Evolutionary conservation across 2,888 invertebrate genomes (phyloP).

Genomic region (Hirtodrosophila trivittata): DNA sequence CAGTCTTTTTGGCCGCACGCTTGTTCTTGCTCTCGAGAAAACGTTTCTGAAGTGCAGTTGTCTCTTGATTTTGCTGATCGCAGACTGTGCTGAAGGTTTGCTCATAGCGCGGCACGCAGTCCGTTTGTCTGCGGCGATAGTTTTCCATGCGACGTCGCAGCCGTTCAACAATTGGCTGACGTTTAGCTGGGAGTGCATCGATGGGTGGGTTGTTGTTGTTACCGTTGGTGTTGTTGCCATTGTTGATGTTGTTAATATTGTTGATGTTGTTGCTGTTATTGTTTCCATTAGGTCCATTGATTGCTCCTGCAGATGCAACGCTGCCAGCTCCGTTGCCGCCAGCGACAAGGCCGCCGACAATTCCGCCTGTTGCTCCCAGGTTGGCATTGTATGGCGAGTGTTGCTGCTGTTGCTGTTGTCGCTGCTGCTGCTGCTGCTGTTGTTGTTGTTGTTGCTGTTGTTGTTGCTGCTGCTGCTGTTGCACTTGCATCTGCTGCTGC

Average conservation of each 20-base stretch:
- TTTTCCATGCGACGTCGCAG: conserved; percentile 93
- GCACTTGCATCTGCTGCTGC: conserved; percentile 74
- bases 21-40: conserved; percentile 96
- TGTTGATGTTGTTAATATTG: conserved; percentile 36
- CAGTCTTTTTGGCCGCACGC: conserved; percentile 92
- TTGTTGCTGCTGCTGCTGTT: conserved; percentile 72
- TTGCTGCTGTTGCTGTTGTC: conserved; percentile 62
- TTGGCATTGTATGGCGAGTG: conserved; percentile 79
- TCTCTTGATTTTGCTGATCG: conserved; percentile 96
- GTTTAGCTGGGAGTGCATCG: conserved; percentile 90
- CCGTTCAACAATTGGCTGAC: conserved; percentile 94
- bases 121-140: conserved; percentile 93
- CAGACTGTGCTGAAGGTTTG: conserved; percentile 93
- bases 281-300: conserved; percentile 37
- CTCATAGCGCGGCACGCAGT: conserved; percentile 94
- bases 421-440: conserved; percentile 40
- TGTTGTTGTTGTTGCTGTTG: conserved; percentile 57
- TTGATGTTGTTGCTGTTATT: conserved; percentile 32
- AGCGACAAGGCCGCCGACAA: conserved; percentile 79
- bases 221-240: conserved; percentile 38
- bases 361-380: conserved; percentile 69
- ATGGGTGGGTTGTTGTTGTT: conserved; percentile 25
- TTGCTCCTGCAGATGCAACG: conserved; percentile 66
- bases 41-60: conserved; percentile 93
- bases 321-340: conserved; percentile 81